Evolutionary conservation across 1,140 invertebrate genomes (phyloP), one percentile per base, ranked within the genome.

Genomic region (Lepidurus couesii): DNA sequence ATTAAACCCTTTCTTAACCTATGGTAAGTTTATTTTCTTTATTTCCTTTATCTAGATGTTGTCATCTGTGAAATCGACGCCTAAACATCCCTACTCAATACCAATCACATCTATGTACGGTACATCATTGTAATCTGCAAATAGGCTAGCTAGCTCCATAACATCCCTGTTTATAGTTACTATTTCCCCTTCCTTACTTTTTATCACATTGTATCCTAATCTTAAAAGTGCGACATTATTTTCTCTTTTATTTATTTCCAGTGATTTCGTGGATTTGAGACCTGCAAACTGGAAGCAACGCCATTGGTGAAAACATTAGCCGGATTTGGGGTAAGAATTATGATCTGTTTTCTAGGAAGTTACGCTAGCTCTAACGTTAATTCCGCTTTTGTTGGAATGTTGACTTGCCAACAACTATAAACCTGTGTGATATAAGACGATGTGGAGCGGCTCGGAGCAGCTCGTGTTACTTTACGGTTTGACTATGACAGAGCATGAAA

Each of bases 401-500:
- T 65, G 53, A 65, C 53, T 65, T 65, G 53, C 53, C 53, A 65
- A 65, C 53, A 65, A 65, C 53, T 21, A 65, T 65, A 65, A 65
- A 65, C 53, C 53, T 65, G 53, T 13, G 53, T 65, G 53, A 65
- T 65, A 65, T 65, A 65, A 65, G 53, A 65, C 53, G 53, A 65
- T 65, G 53, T 65, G 21, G 53, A 65, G 53, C 53, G 53, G 53
- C 53, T 65, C 21, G 47, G 47, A 65, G 47, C 9, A 65, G 47
- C 47, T 65, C 53, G 53, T 65, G 53, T 65, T 65, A 65, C 53
- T 65, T 9, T 13, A 65, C 53, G n/a, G 53, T 65, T 65, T 65
- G 53, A 65, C 53, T 65, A 65, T 65, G 53, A 65, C 53, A 65
- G 53, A 65, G 53, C 53, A 65, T 65, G 53, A 65, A 65, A 65